Evolutionary conservation across 2,888 invertebrate species (phyloP).

Genomic region (Eilema griseolum): DNA sequence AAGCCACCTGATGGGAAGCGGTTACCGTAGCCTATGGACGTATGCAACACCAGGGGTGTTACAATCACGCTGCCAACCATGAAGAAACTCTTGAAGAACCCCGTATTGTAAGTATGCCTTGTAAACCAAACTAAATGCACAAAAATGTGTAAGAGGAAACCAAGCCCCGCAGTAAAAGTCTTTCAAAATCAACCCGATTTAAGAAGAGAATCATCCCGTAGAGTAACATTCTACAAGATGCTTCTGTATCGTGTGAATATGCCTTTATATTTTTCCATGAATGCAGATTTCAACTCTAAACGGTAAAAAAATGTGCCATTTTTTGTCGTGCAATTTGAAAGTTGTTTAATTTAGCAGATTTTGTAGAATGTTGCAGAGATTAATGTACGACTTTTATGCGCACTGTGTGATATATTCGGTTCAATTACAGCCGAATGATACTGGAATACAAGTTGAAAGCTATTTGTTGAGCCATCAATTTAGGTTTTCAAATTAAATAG

Average conservation of each 20-base stretch:
- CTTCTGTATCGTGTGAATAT: not conserved
- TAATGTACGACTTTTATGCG: constrained; percentile 40
- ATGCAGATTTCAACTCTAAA: constrained; percentile 3
- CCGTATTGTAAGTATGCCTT: too few species aligned
- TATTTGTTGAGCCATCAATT: not conserved
- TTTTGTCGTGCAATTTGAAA: not conserved
- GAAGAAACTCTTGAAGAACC: too few species aligned
- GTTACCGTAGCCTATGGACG: too few species aligned
- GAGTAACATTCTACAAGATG: too few species aligned
- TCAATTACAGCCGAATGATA: constrained; percentile 30
- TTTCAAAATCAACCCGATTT: too few species aligned
- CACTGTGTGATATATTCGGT: constrained; percentile 36
- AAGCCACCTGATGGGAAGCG: too few species aligned
- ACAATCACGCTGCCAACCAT: too few species aligned
- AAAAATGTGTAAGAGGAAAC: not conserved
- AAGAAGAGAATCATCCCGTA: too few species aligned
- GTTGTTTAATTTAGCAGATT: constrained; percentile 34
- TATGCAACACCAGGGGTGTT: too few species aligned
- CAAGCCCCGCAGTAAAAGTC: not conserved
- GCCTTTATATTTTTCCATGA: not conserved
- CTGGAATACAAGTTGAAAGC: not conserved
- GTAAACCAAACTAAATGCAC: too few species aligned
- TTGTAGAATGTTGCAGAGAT: constrained; percentile 20
- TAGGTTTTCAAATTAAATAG: not conserved
- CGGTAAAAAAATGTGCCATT: not conserved